Conservation (phyloP, 2,113 vertebrate genomes). For the Apodemus speciosus region DNA sequence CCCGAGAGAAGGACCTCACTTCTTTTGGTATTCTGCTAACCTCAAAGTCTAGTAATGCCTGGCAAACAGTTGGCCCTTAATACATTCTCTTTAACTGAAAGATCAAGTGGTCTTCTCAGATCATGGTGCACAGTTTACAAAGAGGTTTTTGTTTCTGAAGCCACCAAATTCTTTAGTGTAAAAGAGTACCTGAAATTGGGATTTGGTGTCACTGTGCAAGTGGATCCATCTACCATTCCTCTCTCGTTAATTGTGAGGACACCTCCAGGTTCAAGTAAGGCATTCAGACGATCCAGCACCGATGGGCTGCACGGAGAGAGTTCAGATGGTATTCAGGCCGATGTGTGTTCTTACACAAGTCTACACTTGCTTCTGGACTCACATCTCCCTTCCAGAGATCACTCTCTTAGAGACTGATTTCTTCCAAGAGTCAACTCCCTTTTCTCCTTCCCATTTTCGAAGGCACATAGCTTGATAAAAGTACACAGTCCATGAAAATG, state of each 20-base stretch:
- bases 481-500: slow-evolving; percentile 27
- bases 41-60: not conserved
- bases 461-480: not conserved
- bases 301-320: slow-evolving; percentile 89
- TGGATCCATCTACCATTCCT: slow-evolving; percentile 94
- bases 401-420: not conserved
- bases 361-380: not conserved
- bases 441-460: not conserved
- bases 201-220: slow-evolving; percentile 91
- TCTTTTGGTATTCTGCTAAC: not conserved
- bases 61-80: not conserved
- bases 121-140: not conserved
- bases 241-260: slow-evolving; percentile 96
- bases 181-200: slow-evolving; percentile 96
- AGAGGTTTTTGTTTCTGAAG: not conserved
- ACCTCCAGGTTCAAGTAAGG: slow-evolving; percentile 95
- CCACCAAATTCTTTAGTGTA: not conserved
- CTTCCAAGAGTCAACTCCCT: not conserved
- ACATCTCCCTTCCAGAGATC: not conserved
- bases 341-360: no score
- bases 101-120: not conserved
- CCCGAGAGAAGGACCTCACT: not conserved
- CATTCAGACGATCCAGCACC: slow-evolving; percentile 97
- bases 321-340: not conserved
- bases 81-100: not conserved